Conservation (phyloP, 2,888 invertebrate species). For the Teleogryllus oceanicus region DNA sequence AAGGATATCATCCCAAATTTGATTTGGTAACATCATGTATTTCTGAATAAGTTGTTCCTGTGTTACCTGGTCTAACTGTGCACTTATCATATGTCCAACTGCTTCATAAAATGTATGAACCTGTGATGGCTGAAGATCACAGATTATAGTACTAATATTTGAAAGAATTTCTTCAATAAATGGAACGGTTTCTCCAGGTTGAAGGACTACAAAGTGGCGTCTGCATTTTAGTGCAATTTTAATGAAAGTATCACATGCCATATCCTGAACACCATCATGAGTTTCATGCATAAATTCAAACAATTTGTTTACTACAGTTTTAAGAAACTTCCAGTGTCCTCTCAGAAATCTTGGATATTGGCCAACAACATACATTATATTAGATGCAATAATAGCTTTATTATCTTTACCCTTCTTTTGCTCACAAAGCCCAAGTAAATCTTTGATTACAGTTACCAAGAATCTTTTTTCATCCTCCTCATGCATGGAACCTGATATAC, state of each 20-base stretch:
- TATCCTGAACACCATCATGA: constrained; percentile 99
- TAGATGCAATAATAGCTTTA: constrained; percentile 99
- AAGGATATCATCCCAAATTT: constrained; percentile 98
- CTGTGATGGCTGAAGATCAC: constrained; percentile 97
- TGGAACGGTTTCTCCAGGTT: constrained; percentile 93
- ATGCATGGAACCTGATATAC: constrained; percentile 97
- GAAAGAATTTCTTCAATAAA: constrained; percentile 98
- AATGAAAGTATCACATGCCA: constrained; percentile 99
- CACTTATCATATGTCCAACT: constrained; percentile 97
- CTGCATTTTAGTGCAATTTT: constrained; percentile 98
- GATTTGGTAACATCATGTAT: constrained; percentile 96
- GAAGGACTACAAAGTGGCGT: constrained; percentile 94
- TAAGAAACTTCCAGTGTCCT: constrained; percentile 99
- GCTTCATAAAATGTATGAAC: constrained; percentile 99
- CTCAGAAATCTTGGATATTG: constrained; percentile 97
- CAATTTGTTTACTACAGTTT: constrained; percentile 98
- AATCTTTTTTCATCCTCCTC: constrained; percentile 99
- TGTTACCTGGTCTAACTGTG: constrained; percentile 83
- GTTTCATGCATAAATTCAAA: constrained; percentile 99
- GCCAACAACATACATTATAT: constrained; percentile 99
- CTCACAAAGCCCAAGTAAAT: constrained; percentile 93
- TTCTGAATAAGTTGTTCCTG: constrained; percentile 95
- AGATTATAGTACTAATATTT: constrained; percentile 95
- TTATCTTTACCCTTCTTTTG: constrained; percentile 99
- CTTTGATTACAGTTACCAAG: constrained; percentile 97